phyloP scores from a whole-genome alignment of 2,888 invertebrate species.

The Nemurella pictetii region DNA sequence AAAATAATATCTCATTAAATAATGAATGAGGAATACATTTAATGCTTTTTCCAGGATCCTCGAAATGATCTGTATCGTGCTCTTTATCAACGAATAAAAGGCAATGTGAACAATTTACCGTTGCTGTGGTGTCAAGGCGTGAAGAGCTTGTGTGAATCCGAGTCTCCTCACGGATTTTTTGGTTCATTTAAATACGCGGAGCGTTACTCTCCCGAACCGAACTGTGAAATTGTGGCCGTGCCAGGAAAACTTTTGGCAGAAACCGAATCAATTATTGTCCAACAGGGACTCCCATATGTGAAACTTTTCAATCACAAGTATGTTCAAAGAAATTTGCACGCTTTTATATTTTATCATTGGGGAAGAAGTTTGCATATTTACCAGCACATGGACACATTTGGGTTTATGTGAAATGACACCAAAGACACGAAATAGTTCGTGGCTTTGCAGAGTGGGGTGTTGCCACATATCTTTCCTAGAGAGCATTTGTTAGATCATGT shows the following conservation, averaged over 20 bases:
- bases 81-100: background rate
- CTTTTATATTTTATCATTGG: too few relatives aligned
- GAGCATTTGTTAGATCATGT: too few relatives aligned
- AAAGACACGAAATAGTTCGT: too few relatives aligned
- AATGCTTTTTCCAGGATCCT: background rate
- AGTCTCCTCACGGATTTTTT: background rate
- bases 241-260: background rate
- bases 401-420: too few relatives aligned
- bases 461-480: too few relatives aligned
- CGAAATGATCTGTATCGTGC: background rate
- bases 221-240: background rate
- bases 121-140: background rate
- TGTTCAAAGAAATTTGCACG: too few relatives aligned
- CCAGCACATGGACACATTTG: too few relatives aligned
- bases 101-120: background rate
- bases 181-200: background rate
- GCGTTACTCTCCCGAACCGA: background rate
- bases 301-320: background rate
- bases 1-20: too few relatives aligned
- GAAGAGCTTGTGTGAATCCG: background rate
- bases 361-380: too few relatives aligned
- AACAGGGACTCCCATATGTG: background rate
- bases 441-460: too few relatives aligned
- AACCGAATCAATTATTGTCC: background rate
- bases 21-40: background rate